These are phyloP conservation scores for Plutella xylostella DNA, from an alignment of 2,888 invertebrate species.

Conservation along the genomic window DNA sequence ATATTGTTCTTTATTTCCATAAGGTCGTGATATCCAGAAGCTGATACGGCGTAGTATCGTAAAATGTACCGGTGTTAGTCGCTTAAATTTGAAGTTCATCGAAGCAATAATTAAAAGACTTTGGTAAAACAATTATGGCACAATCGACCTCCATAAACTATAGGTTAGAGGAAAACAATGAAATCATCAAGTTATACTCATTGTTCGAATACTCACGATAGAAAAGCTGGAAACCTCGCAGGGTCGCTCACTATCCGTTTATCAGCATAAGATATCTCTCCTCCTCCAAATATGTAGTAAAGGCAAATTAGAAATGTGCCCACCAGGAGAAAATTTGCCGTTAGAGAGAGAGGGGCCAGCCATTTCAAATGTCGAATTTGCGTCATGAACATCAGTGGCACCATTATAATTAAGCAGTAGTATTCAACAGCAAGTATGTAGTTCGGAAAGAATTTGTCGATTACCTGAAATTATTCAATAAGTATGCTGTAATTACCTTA, in stretches of 20 bases:
- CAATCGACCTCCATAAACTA: no score
- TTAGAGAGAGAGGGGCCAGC: constrained; percentile 88
- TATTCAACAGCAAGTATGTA: constrained; percentile 44
- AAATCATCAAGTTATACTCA: no score
- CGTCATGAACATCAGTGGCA: constrained; percentile 46
- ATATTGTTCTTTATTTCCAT: no score
- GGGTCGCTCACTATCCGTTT: constrained; percentile 67
- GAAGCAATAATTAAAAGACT: no score
- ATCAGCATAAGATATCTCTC: constrained; percentile 48
- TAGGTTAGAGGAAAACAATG: no score
- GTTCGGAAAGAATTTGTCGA: constrained; percentile 45
- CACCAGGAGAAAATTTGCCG: constrained; percentile 88
- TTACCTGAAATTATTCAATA: constrained; percentile 38
- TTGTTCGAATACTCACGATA: constrained; percentile 67
- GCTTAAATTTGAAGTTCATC: no score
- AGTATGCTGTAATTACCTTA: neutral
- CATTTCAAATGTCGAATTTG: constrained; percentile 81
- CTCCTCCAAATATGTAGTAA: constrained; percentile 80
- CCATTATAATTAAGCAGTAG: constrained; percentile 47
- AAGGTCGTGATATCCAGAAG: no score
- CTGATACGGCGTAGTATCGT: no score
- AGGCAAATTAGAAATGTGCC: constrained; percentile 86
- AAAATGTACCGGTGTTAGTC: no score
- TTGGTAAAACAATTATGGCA: no score
- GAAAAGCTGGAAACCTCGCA: constrained; percentile 83